phyloP scores from a whole-genome alignment of 2,888 invertebrate species.

The Podabrus alpinus region DNA sequence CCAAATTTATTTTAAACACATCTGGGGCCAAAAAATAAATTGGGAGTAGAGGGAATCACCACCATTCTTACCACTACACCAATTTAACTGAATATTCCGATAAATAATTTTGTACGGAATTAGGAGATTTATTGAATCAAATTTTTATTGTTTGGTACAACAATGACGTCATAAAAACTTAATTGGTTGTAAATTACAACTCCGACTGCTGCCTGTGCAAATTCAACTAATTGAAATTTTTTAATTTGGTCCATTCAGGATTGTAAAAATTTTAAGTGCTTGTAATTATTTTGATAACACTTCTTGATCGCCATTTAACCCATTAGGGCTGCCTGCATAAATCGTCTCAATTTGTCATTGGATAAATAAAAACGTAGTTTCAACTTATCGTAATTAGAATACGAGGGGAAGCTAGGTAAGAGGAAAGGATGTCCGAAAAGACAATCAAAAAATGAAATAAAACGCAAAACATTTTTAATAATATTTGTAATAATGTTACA shows the following conservation, averaged over 20 bases:
- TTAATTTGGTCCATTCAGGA: not conserved
- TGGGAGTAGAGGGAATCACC: too few relatives aligned
- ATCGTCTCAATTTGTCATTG: not conserved
- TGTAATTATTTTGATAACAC: not conserved
- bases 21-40: too few relatives aligned
- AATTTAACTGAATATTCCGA: too few relatives aligned
- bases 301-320: not conserved
- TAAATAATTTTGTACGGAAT: not conserved
- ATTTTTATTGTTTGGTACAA: not conserved
- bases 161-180: not conserved
- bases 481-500: slow-evolving; percentile 31
- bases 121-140: not conserved
- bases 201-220: not conserved
- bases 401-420: not conserved
- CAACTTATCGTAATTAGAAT: not conserved
- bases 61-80: too few relatives aligned
- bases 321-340: too few relatives aligned
- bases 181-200: not conserved
- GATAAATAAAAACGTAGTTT: not conserved
- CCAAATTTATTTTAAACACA: too few relatives aligned
- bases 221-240: not conserved
- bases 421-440: not conserved
- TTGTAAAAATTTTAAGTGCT: not conserved
- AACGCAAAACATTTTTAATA: slow-evolving; percentile 16
- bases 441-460: slow-evolving; percentile 5